A percentile compares a stretch with the other conserved stretches of the same genome.
Evolutionary conservation across 2,113 vertebrate species (phyloP).

Genomic region (Ahaetulla prasina): DNA sequence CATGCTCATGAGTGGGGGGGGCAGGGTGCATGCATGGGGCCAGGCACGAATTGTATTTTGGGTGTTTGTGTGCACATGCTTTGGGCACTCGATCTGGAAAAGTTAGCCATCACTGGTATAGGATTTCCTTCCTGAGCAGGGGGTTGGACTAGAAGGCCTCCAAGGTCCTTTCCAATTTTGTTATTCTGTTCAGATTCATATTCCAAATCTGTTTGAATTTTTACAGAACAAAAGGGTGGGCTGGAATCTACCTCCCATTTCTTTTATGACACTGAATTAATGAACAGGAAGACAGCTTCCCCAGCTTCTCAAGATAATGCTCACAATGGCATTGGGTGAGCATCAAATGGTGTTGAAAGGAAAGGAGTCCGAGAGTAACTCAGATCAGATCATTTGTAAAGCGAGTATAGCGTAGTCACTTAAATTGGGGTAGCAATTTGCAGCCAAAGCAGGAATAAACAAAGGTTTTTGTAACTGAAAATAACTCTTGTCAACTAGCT

Average conservation of each 20-base stretch:
- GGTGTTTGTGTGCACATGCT: too few species aligned
- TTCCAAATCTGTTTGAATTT: background rate
- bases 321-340: background rate
- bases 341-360: background rate
- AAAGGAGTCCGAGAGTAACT: background rate
- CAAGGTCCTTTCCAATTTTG: too few species aligned
- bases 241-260: background rate
- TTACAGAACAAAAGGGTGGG: background rate
- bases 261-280: background rate
- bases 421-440: background rate
- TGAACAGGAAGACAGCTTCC: background rate
- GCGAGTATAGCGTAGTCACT: too few species aligned
- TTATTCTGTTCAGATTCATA: too few species aligned
- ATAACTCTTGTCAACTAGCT: background rate
- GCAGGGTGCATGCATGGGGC: too few species aligned
- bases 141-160: too few species aligned
- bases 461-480: background rate
- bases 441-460: background rate
- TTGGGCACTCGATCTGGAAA: too few species aligned
- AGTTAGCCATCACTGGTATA: background rate
- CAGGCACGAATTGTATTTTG: too few species aligned
- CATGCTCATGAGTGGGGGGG: too few species aligned
- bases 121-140: background rate
- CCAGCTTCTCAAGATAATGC: background rate
- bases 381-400: background rate